Percentiles rank a stretch among this genome's conserved stretches.
These are phyloP conservation scores for Amphipoea oculea DNA, from an alignment of 2,888 invertebrate genomes.

Conservation along the genomic window DNA sequence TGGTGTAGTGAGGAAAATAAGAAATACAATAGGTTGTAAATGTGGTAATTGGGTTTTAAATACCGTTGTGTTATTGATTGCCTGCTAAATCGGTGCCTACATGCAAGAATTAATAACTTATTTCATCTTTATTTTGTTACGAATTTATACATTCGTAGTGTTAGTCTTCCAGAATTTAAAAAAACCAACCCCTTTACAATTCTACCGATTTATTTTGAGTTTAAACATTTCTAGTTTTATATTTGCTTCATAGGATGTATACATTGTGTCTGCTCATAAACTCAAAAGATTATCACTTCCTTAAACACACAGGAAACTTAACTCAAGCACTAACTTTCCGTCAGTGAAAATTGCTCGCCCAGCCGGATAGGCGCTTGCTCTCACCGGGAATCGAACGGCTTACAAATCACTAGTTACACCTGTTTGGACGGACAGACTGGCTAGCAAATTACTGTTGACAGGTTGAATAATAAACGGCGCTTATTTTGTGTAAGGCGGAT, in stretches of 20 bases:
- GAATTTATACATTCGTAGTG: not conserved
- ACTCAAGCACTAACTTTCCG: slow-evolving; percentile 18
- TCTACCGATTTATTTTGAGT: not conserved
- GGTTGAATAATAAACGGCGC: slow-evolving; percentile 10
- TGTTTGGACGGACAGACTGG: not conserved
- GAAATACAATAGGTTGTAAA: slow-evolving; percentile 1
- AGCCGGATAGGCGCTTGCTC: slow-evolving; percentile 34
- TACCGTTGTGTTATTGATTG: slow-evolving; percentile 17
- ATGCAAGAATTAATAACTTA: not conserved
- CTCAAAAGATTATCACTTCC: not conserved
- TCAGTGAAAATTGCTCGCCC: slow-evolving; percentile 40
- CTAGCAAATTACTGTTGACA: slow-evolving; percentile 30
- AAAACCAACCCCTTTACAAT: too few relatives aligned
- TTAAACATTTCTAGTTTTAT: too few relatives aligned
- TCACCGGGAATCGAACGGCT: slow-evolving; percentile 35
- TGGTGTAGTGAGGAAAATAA: slow-evolving; percentile 25
- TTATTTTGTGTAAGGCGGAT: not conserved
- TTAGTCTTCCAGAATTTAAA: too few relatives aligned
- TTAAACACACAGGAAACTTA: not conserved
- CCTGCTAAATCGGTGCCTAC: not conserved
- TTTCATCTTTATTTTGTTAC: not conserved
- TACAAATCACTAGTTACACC: slow-evolving; percentile 45
- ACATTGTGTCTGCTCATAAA: not conserved
- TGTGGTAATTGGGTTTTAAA: slow-evolving; percentile 7
- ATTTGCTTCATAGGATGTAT: not conserved